These are phyloP conservation scores for Lethenteron reissneri DNA, from an alignment of 2,113 vertebrate genomes.

Conservation along the genomic window DNA sequence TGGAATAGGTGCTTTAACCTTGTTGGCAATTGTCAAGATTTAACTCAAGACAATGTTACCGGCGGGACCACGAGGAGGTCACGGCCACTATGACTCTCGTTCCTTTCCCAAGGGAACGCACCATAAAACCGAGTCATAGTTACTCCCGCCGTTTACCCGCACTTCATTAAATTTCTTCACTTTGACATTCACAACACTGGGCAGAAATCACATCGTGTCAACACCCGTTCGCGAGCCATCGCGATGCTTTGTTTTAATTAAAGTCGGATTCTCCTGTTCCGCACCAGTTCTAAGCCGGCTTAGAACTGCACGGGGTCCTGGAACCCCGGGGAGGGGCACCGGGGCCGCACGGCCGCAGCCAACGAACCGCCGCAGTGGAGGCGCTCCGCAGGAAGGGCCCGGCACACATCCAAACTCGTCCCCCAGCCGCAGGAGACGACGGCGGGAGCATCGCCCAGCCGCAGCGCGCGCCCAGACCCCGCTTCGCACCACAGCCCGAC, in stretches of 20 bases:
- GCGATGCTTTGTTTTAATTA: slow-evolving; percentile 10
- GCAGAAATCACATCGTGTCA: slow-evolving; percentile 10
- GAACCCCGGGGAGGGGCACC: too few species aligned
- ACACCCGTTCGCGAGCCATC: background rate
- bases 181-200: slow-evolving; percentile 12
- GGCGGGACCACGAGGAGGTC: too few species aligned
- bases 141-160: slow-evolving; percentile 3
- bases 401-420: background rate
- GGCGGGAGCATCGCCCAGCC: background rate
- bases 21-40: too few species aligned
- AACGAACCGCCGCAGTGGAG: background rate
- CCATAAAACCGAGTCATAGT: background rate
- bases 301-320: too few species aligned
- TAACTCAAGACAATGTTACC: too few species aligned
- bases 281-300: slow-evolving; percentile 6
- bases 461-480: background rate
- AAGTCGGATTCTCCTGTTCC: background rate
- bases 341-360: background rate
- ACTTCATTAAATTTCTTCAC: slow-evolving; percentile 12
- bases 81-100: too few species aligned
- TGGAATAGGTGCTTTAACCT: too few species aligned
- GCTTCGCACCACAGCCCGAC: background rate
- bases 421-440: background rate
- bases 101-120: too few species aligned
- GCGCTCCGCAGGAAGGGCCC: background rate